Evolutionary conservation across 2,888 invertebrate species (phyloP).

Genomic region (Apamea epomidion): DNA sequence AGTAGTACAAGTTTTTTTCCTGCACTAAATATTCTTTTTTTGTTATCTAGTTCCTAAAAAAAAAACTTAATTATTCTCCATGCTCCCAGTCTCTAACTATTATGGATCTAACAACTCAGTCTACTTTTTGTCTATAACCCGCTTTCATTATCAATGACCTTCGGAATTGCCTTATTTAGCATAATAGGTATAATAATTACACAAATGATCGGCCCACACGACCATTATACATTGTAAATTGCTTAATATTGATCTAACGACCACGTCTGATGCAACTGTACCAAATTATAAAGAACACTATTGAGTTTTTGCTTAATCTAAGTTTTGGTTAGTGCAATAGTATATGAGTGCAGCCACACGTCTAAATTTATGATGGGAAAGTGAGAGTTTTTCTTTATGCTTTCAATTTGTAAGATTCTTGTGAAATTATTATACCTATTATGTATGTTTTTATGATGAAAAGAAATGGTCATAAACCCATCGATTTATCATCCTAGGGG

Average conservation of each 20-base stretch:
- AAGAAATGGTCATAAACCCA: neutral
- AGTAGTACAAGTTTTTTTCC: neutral
- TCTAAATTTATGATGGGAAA: neutral
- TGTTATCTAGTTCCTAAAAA: neutral
- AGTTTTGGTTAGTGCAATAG: neutral
- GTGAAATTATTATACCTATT: no score
- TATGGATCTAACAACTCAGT: neutral
- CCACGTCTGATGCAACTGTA: slow-evolving; percentile 48
- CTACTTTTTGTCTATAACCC: slow-evolving; percentile 13
- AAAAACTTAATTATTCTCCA: neutral
- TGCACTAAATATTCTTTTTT: neutral
- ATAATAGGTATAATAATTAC: slow-evolving; percentile 58
- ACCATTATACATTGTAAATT: slow-evolving; percentile 54
- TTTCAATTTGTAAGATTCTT: neutral
- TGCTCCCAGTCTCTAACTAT: neutral
- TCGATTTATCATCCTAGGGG: neutral
- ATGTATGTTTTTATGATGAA: no score
- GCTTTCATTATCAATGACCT: slow-evolving; percentile 48
- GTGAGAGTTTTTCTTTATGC: neutral
- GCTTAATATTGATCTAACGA: slow-evolving; percentile 58
- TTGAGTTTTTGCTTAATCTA: slow-evolving; percentile 9
- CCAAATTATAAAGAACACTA: slow-evolving; percentile 38
- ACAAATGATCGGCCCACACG: slow-evolving; percentile 48
- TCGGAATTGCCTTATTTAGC: slow-evolving; percentile 39
- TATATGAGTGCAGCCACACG: neutral